These are phyloP conservation scores for Scopus umbretta DNA, from an alignment of 2,113 vertebrate genomes.

Conservation along the genomic window DNA sequence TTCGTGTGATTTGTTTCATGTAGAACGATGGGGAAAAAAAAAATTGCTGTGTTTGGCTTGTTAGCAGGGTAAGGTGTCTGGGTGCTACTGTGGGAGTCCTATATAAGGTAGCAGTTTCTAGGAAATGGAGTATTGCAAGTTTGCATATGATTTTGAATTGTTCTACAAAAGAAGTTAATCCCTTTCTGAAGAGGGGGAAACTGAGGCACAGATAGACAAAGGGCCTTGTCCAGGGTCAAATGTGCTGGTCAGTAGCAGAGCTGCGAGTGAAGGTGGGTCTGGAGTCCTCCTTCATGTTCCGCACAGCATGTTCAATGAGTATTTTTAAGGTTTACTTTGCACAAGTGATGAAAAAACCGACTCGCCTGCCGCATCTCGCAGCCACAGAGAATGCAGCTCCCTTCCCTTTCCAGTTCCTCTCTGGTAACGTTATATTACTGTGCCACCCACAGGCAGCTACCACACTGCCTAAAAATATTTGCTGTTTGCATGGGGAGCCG, in stretches of 20 bases:
- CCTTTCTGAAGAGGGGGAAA: neutral
- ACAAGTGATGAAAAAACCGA: neutral
- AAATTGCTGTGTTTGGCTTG: neutral
- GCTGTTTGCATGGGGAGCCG: neutral
- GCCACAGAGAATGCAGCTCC: neutral
- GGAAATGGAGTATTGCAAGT: neutral
- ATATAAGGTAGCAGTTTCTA: neutral
- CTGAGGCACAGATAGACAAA: neutral
- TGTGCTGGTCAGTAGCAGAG: neutral
- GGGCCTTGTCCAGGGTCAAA: neutral
- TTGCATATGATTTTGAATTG: neutral
- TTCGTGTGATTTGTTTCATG: neutral
- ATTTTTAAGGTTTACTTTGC: neutral
- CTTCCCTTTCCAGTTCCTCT: neutral
- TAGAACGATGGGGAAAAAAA: neutral
- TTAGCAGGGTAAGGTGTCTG: neutral
- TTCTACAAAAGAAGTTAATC: neutral
- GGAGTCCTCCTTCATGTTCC: neutral
- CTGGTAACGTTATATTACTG: neutral
- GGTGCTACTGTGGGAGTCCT: neutral
- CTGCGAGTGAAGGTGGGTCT: neutral
- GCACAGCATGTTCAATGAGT: fast-evolving
- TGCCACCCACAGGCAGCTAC: slow-evolving; percentile 48
- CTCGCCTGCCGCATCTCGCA: fast-evolving
- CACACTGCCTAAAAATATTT: neutral